These are phyloP conservation scores for Agrochola litura DNA, from an alignment of 2,888 invertebrate genomes.

Conservation along the genomic window DNA sequence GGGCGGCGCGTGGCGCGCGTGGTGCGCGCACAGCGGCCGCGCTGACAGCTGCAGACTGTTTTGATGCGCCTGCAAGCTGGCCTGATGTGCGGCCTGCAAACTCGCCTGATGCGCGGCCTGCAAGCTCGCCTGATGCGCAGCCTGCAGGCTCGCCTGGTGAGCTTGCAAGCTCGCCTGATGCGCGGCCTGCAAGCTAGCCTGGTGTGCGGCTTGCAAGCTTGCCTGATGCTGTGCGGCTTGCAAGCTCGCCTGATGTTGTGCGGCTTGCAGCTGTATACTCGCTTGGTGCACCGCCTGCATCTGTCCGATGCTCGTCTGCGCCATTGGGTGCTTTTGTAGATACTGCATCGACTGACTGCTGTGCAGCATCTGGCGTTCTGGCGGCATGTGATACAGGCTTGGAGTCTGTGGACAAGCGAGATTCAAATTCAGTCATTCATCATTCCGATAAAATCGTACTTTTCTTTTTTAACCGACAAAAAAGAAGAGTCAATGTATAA, in stretches of 20 bases:
- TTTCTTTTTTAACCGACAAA: not conserved
- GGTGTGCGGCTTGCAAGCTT: constrained; percentile 69
- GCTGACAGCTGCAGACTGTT: constrained; percentile 53
- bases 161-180: constrained; percentile 45
- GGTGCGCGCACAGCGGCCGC: constrained; percentile 79
- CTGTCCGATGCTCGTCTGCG: constrained; percentile 71
- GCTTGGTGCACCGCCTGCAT: constrained; percentile 69
- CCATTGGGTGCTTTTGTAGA: constrained; percentile 82
- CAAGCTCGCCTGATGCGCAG: constrained; percentile 33
- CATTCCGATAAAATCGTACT: not conserved
- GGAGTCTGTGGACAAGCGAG: constrained; percentile 77
- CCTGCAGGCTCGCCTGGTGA: constrained; percentile 34
- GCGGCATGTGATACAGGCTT: constrained; percentile 89
- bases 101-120: constrained; percentile 44
- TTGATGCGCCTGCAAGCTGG: constrained; percentile 28
- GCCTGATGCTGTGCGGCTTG: constrained; percentile 61
- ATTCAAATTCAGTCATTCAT: not conserved
- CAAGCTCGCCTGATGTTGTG: constrained; percentile 56
- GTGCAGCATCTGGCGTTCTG: constrained; percentile 86
- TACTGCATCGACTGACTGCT: constrained; percentile 86
- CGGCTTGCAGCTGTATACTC: constrained; percentile 62
- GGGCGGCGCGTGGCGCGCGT: constrained; percentile 74
- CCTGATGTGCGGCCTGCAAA: constrained; percentile 43
- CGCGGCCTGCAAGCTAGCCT: constrained; percentile 67
- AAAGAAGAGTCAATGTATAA: too few relatives aligned